Evolutionary conservation across 2,797 vertebrate genomes (phyloP), one percentile per base, ranked within the genome.

Genomic region (Champsocephalus esox): DNA sequence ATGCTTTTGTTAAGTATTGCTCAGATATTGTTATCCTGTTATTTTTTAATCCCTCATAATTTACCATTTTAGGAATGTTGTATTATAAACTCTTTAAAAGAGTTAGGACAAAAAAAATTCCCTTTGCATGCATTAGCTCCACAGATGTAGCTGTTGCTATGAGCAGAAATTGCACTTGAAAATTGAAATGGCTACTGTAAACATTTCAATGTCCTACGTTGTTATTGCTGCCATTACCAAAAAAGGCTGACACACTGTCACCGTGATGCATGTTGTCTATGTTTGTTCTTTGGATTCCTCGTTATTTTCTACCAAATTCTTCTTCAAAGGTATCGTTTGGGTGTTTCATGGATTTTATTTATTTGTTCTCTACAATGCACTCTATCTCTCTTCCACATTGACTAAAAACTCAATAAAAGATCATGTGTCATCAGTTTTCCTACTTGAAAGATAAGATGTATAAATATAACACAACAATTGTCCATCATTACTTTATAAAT

Each of bases 251-350:
- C 82, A 87, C 79, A 65, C 66, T 44, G 41, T 69, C 24, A 68
- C 82, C 87, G 86, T 88, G 89, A 89, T 84, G 94, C 94, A 95
- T 94, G 93, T 93, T 89, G 85, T 86, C 87, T 89, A 82, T 86
- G 62, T 90, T 74, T 88, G 56, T 83, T 79, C 76, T 69, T 87
- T 84, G 64, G 74, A 77, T 69, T 84, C 45, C 70, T 83, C 10
- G 1, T 79, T 82, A 66, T 71, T 85, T 86, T 77, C 57, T 70
- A 59, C 49, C 57, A 74, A 45, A 75, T 82, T 80, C 55, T 65
- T 69, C 60, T 79, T 71, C 56, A 88, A 75, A 70, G 52, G 44
- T 84, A 51, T 70, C 69, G 67, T 68, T 80, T 61, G 73, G 51
- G 75, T 76, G 64, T 85, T 85, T 49, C 1, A 59, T 68, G 82